Percentiles rank a stretch among this genome's conserved stretches.
These are phyloP conservation scores for Lysandra coridon DNA, from an alignment of 2,888 invertebrate genomes.

Conservation along the genomic window DNA sequence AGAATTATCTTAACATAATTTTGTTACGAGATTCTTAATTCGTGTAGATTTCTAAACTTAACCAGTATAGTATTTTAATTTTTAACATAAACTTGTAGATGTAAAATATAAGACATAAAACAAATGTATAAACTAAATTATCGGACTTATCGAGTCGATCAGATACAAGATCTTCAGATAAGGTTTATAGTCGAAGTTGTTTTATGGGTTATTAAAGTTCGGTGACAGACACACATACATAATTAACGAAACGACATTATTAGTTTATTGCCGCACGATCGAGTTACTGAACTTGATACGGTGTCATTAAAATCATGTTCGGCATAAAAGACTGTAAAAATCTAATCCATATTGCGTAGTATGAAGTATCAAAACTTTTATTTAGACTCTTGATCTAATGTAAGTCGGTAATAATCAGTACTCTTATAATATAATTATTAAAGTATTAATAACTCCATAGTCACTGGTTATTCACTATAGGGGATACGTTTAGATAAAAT, in stretches of 20 bases:
- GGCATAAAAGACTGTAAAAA: neutral
- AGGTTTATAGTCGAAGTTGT: slow-evolving; percentile 1
- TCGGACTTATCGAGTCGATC: neutral
- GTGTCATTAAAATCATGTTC: neutral
- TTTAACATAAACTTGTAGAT: neutral
- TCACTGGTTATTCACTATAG: no score
- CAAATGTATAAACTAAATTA: neutral
- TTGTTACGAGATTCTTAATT: no score
- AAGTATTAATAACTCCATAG: no score
- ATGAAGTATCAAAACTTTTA: neutral
- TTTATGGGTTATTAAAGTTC: slow-evolving; percentile 19
- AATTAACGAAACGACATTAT: slow-evolving; percentile 10
- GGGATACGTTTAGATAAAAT: no score
- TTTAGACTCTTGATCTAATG: neutral
- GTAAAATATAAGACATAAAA: neutral
- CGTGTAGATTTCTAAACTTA: no score
- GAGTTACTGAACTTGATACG: slow-evolving; percentile 7
- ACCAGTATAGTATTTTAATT: no score
- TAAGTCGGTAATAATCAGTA: no score
- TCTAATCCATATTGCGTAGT: neutral
- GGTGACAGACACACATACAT: slow-evolving; percentile 17
- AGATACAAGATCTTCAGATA: slow-evolving; percentile 1
- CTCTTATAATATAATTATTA: no score
- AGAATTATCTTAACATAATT: no score
- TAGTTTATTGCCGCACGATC: neutral